A percentile compares a stretch with the other conserved stretches of the same genome.
phyloP scores from a whole-genome alignment of 1,140 invertebrate species.

The Drosophila miranda region DNA sequence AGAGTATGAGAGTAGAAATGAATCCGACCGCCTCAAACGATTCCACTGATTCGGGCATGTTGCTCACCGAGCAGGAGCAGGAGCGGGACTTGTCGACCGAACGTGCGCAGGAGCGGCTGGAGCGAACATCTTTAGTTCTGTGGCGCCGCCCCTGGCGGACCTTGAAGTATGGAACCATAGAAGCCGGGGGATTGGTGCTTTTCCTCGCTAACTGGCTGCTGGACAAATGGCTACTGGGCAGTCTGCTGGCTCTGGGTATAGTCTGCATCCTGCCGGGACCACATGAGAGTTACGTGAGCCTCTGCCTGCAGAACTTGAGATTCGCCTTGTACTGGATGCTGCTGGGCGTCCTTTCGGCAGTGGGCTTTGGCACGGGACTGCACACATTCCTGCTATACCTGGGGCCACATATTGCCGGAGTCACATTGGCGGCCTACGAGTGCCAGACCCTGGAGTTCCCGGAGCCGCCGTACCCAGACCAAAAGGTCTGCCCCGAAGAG shows the following conservation, averaged over 20 bases:
- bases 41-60: not conserved
- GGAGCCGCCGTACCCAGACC: slow-evolving; percentile 93
- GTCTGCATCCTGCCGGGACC: slow-evolving; percentile 81
- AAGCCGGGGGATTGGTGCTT: slow-evolving; percentile 86
- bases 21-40: not conserved
- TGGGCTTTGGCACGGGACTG: slow-evolving; percentile 98
- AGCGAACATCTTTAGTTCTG: slow-evolving; percentile 88
- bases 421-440: slow-evolving; percentile 98
- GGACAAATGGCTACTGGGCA: slow-evolving; percentile 81
- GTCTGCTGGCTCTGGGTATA: slow-evolving; percentile 49
- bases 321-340: slow-evolving; percentile 97
- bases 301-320: slow-evolving; percentile 82
- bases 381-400: slow-evolving; percentile 99
- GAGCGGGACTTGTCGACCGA: not conserved
- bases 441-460: slow-evolving; percentile 97
- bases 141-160: slow-evolving; percentile 94
- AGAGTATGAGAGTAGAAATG: slow-evolving; percentile 5
- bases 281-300: slow-evolving; percentile 78
- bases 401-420: slow-evolving; percentile 94
- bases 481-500: slow-evolving; percentile 90
- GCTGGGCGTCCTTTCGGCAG: slow-evolving; percentile 98
- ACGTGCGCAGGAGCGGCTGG: slow-evolving; percentile 45
- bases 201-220: slow-evolving; percentile 83
- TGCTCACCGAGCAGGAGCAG: slow-evolving; percentile 2
- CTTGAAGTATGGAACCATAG: slow-evolving; percentile 90